Conservation (phyloP, 2,888 invertebrate species). For the Eupelmus urozonus region DNA sequence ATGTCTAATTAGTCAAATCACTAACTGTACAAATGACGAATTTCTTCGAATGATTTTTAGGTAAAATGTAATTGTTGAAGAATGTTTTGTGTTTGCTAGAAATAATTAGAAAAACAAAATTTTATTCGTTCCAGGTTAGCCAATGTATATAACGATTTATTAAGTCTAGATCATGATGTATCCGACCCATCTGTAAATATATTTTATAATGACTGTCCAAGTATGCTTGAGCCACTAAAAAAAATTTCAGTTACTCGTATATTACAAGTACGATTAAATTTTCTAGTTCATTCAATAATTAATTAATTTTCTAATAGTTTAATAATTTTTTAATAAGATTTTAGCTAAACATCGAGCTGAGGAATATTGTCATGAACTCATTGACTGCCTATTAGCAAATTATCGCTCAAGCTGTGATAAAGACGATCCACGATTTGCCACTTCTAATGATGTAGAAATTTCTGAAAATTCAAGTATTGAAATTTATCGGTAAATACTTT, state of each 20-base stretch:
- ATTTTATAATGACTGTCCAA: constrained; percentile 88
- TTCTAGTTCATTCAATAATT: neutral
- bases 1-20: constrained; percentile 65
- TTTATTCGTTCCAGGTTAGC: constrained; percentile 83
- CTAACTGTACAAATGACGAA: constrained; percentile 64
- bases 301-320: neutral
- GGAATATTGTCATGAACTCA: constrained; percentile 84
- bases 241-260: constrained; percentile 86
- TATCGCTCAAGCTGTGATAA: constrained; percentile 81
- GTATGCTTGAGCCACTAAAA: constrained; percentile 84
- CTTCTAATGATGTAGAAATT: constrained; percentile 76
- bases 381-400: constrained; percentile 83
- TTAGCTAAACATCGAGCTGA: constrained; percentile 84
- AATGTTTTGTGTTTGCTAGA: too few relatives aligned
- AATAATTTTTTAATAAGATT: constrained; percentile 75
- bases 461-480: constrained; percentile 85
- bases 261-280: constrained; percentile 80
- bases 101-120: too few relatives aligned
- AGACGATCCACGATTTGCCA: constrained; percentile 75
- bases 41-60: constrained; percentile 66
- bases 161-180: constrained; percentile 81
- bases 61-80: constrained; percentile 57
- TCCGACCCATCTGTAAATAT: constrained; percentile 81
- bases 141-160: constrained; percentile 81
- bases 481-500: constrained; percentile 83